Conservation (phyloP, 2,113 vertebrate species). For the Macaca mulatta region DNA sequence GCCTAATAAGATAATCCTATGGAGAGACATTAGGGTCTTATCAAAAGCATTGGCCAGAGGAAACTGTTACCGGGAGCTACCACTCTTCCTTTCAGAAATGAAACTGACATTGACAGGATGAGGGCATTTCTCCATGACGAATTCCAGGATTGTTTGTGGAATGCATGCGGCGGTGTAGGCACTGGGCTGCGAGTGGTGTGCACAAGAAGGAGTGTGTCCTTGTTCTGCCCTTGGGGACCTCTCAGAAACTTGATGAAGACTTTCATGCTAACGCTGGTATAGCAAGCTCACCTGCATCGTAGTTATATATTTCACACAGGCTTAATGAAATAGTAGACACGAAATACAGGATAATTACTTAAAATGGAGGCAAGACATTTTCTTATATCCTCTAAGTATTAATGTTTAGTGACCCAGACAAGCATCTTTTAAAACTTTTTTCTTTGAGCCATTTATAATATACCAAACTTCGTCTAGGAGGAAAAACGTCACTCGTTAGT, state of each 20-base stretch:
- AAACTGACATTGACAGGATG: neutral
- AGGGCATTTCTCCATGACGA: neutral
- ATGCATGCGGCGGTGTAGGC: fast-evolving
- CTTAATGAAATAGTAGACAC: constrained; percentile 39
- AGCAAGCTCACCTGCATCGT: neutral
- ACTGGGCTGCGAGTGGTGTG: neutral
- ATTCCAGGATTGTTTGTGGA: neutral
- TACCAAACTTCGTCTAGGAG: neutral
- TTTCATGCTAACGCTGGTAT: neutral
- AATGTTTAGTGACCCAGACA: constrained; percentile 37
- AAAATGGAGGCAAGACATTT: constrained; percentile 36
- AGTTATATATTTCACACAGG: constrained; percentile 33
- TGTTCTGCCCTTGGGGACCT: neutral
- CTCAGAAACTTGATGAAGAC: neutral
- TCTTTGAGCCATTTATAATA: neutral
- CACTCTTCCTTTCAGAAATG: neutral
- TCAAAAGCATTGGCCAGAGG: neutral
- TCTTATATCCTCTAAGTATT: constrained; percentile 17
- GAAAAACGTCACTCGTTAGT: neutral
- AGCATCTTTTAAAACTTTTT: neutral
- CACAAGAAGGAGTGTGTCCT: neutral
- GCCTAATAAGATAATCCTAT: neutral
- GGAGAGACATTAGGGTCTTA: neutral
- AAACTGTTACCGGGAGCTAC: neutral
- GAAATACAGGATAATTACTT: constrained; percentile 23